Evolutionary conservation across 2,888 invertebrate genomes (phyloP), one percentile per base, ranked within the genome.

Genomic region (Pandemis heparana): DNA sequence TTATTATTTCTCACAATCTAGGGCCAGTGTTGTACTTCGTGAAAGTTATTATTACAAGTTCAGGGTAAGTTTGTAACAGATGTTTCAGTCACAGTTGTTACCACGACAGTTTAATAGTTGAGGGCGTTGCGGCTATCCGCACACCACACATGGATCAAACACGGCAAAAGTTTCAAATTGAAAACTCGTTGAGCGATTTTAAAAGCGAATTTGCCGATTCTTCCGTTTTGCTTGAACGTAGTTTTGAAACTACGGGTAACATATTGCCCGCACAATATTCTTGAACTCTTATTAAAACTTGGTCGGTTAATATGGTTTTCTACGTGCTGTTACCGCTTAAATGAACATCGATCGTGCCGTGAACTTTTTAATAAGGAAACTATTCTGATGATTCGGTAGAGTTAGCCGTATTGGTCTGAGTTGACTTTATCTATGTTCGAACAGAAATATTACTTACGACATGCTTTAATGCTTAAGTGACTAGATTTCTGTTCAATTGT

Each of bases 81-180:
- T 69, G 69, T 62, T 61, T 38, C 61, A 32, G 38, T 48, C 69
- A 51, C 63, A 64, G 14, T 32, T 39, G 65, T 12, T 51, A 48
- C 60, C 48, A 23, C 69, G 60, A 60, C 18, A 61, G 61, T 69
- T 69, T 62, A 51, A 61, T 69, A 69, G 39, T 62, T 53, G 8
- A 16, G 53, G 53, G 53, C 53, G 48, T 9, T 69, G 61, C 32
- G 59, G 60, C 51, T 39, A 48, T 60, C 68, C 69, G 64, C 56
- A 46, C 70, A 59, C 68, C 69, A 70, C 56, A 59, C 70, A 59
- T 38, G 53, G 64, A 48, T 39, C 14, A n/a, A 60, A 60, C 14
- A 46, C 59, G 10, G 64, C 48, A 51, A 65, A 38, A 51, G 65
- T 65, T 68, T 38, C 46, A 60, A n/a, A 43, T 38, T 46, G 68